Conservation (phyloP, 2,888 invertebrate species). For the Caenorhabditis panamensis region DNA sequence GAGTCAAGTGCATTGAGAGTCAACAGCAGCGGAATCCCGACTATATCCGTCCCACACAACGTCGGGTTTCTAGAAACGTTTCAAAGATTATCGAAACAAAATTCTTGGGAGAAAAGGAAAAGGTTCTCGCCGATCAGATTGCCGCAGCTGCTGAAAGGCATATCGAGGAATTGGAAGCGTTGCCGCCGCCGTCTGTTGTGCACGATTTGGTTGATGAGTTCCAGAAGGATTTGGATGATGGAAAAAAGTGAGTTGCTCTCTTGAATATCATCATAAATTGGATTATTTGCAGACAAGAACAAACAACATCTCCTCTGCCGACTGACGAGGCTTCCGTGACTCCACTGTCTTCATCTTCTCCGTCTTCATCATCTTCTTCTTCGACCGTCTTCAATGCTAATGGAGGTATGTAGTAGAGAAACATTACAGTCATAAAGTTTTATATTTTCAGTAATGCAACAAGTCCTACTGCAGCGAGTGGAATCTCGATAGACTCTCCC, state of each 20-base stretch:
- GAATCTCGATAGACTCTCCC: conserved; percentile 26
- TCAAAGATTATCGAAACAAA: background rate
- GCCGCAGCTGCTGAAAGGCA: background rate
- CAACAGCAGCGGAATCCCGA: conserved; percentile 16
- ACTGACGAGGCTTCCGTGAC: conserved; percentile 12
- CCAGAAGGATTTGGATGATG: background rate
- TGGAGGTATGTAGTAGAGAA: conserved; percentile 13
- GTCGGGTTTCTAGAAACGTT: conserved; percentile 9
- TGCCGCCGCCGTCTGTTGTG: conserved; percentile 19
- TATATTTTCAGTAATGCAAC: conserved; percentile 41
- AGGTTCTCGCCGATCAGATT: background rate
- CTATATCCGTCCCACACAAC: conserved; percentile 20
- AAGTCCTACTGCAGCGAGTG: conserved; percentile 34
- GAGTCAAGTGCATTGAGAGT: conserved; percentile 33
- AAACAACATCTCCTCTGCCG: conserved; percentile 11
- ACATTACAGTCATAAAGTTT: no score
- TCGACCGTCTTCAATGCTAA: background rate
- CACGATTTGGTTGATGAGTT: conserved; percentile 4
- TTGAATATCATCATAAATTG: no score
- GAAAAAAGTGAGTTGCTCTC: conserved; percentile 13
- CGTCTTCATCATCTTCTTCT: background rate
- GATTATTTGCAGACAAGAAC: background rate
- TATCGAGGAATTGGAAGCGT: background rate
- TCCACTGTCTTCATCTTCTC: background rate
- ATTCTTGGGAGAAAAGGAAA: background rate